Conservation (phyloP, 2,797 vertebrate species). For the Scyliorhinus canicula region DNA sequence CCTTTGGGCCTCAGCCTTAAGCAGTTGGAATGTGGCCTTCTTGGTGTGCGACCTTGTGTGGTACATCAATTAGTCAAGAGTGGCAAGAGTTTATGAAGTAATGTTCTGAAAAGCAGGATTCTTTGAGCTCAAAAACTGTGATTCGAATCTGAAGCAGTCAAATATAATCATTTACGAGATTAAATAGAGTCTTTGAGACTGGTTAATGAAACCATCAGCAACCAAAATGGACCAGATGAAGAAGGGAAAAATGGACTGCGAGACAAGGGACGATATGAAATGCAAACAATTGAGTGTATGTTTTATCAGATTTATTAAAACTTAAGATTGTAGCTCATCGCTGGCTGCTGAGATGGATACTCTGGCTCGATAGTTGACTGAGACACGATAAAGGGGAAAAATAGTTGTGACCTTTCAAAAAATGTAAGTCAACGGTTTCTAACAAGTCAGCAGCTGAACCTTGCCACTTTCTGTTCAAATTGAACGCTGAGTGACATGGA, state of each 20-base stretch:
- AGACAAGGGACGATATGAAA: not conserved
- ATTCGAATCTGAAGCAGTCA: not conserved
- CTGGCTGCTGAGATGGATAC: not conserved
- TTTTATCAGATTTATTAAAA: not conserved
- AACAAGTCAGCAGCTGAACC: not conserved
- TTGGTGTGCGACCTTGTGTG: too few species aligned
- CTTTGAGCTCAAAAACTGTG: not conserved
- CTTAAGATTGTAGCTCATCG: not conserved
- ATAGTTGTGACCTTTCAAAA: not conserved
- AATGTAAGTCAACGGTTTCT: not conserved
- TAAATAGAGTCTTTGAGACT: not conserved
- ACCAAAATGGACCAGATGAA: not conserved
- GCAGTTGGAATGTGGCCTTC: too few species aligned
- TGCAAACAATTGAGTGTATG: not conserved
- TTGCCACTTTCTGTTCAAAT: not conserved
- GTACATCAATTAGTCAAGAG: not conserved
- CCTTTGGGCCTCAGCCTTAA: too few species aligned
- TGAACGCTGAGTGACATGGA: not conserved
- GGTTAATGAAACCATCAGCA: not conserved
- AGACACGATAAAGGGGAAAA: not conserved
- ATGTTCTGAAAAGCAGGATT: not conserved
- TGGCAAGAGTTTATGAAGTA: not conserved
- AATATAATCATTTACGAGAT: not conserved
- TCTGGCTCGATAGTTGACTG: not conserved
- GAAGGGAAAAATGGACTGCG: not conserved